Conservation (phyloP, 2,888 invertebrate species). For the Lamellibrachia columna region DNA sequence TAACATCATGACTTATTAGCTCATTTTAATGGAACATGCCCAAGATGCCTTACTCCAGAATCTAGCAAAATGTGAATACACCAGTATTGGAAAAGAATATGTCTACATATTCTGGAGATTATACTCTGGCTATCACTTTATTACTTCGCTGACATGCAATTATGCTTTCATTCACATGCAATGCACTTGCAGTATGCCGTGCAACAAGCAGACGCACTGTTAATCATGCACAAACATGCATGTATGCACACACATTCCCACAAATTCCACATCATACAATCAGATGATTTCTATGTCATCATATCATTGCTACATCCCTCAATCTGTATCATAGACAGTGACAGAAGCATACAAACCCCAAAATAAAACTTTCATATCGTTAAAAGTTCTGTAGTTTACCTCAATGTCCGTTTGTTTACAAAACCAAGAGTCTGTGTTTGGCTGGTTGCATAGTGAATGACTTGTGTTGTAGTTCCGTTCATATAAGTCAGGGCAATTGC, state of each 20-base stretch:
- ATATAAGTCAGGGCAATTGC: background rate
- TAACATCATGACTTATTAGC: too few species aligned
- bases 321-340: background rate
- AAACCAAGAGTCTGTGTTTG: background rate
- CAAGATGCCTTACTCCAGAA: too few species aligned
- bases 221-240: background rate
- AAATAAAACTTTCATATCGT: background rate
- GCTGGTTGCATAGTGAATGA: background rate
- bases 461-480: background rate
- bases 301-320: background rate
- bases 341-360: too few species aligned
- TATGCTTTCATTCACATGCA: background rate
- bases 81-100: too few species aligned
- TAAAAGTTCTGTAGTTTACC: background rate
- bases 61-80: too few species aligned
- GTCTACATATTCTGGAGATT: too few species aligned
- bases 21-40: too few species aligned
- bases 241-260: background rate
- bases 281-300: too few species aligned
- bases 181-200: background rate
- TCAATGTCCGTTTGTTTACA: background rate
- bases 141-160: background rate
- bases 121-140: too few species aligned
- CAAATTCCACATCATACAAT: background rate
- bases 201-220: background rate